These are phyloP conservation scores for Capra hircus DNA, from an alignment of 2,113 vertebrate genomes.

Conservation along the genomic window DNA sequence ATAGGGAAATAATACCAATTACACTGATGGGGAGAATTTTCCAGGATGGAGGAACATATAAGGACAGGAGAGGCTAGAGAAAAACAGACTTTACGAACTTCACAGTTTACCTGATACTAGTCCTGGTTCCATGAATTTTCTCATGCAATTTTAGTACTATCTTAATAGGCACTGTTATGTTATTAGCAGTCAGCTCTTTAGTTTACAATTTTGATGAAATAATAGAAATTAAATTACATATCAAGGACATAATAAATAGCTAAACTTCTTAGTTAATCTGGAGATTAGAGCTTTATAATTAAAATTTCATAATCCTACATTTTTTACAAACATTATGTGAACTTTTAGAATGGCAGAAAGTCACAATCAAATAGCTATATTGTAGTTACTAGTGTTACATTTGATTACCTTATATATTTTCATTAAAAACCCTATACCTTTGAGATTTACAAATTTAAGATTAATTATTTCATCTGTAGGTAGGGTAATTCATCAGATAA, in stretches of 20 bases:
- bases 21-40: neutral
- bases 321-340: neutral
- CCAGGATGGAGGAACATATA: neutral
- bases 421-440: neutral
- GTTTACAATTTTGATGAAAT: constrained; percentile 7
- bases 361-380: neutral
- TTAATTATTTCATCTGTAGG: neutral
- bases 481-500: constrained; percentile 12
- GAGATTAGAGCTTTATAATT: neutral
- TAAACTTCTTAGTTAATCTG: neutral
- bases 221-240: constrained; percentile 1
- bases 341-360: neutral
- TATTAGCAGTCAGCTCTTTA: neutral
- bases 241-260: neutral
- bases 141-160: neutral
- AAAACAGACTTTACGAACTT: neutral
- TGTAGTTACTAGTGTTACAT: constrained; percentile 12
- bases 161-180: neutral
- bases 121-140: neutral
- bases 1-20: neutral
- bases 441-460: constrained; percentile 20
- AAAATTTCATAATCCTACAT: neutral
- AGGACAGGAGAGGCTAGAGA: neutral
- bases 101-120: neutral
- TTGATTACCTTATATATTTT: constrained; percentile 16